These are phyloP conservation scores for Drosophila orena DNA, from an alignment of 1,140 invertebrate species.

Conservation along the genomic window DNA sequence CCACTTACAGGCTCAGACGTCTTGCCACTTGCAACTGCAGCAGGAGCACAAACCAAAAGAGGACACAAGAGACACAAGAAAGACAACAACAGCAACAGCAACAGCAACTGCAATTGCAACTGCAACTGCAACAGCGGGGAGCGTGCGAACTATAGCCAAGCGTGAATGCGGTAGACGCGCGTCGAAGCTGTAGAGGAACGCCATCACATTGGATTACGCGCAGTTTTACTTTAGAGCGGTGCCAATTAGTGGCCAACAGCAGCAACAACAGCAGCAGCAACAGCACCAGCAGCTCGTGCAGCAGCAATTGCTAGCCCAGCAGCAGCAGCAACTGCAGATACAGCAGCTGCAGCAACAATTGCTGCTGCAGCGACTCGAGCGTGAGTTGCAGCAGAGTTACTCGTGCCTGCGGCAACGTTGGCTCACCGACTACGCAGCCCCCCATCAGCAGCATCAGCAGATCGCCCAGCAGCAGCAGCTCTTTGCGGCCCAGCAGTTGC, in stretches of 20 bases:
- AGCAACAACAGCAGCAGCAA: slow-evolving; percentile 69
- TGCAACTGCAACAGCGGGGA: background rate
- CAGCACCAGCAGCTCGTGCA: slow-evolving; percentile 71
- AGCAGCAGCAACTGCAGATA: slow-evolving; percentile 76
- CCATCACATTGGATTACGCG: slow-evolving; percentile 85
- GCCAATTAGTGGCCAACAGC: slow-evolving; percentile 84
- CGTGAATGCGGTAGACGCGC: slow-evolving; percentile 45
- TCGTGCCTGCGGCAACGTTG: slow-evolving; percentile 56
- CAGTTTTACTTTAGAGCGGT: slow-evolving; percentile 84
- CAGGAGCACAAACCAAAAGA: slow-evolving; percentile 40
- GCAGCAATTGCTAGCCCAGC: slow-evolving; percentile 73
- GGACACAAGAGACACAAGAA: slow-evolving; percentile 32
- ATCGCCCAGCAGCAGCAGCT: slow-evolving; percentile 26
- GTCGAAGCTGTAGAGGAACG: slow-evolving; percentile 70
- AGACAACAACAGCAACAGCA: slow-evolving; percentile 22
- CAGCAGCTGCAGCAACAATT: slow-evolving; percentile 77
- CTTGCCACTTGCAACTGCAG: slow-evolving; percentile 40
- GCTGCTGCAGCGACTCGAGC: slow-evolving; percentile 78
- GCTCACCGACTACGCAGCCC: slow-evolving; percentile 53
- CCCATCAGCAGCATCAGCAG: slow-evolving; percentile 32
- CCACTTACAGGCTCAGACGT: slow-evolving; percentile 55
- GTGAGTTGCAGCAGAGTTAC: slow-evolving; percentile 73
- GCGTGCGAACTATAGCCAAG: slow-evolving; percentile 9
- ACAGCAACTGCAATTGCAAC: slow-evolving; percentile 1
- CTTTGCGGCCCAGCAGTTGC: slow-evolving; percentile 35